These are phyloP conservation scores for Atta colombica DNA, from an alignment of 1,140 invertebrate genomes.

Conservation along the genomic window DNA sequence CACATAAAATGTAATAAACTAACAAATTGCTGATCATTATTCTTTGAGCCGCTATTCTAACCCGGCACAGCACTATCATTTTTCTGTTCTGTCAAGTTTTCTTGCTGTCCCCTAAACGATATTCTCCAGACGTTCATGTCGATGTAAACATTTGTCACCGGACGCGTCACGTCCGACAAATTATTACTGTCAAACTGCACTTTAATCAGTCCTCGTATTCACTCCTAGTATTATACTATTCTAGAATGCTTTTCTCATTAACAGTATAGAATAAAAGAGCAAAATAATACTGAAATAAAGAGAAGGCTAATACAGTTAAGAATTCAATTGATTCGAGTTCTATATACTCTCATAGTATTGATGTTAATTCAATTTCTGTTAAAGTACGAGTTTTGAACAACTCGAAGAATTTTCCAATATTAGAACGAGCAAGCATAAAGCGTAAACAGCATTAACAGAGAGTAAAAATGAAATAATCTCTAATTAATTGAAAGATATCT, in stretches of 20 bases:
- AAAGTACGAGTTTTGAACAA: slow-evolving; percentile 28
- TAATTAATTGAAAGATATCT: slow-evolving; percentile 37
- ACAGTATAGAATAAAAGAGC: not conserved
- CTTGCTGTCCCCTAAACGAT: slow-evolving; percentile 57
- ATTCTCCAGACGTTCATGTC: slow-evolving; percentile 65
- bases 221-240: slow-evolving; percentile 5
- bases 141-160: slow-evolving; percentile 58
- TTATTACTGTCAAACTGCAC: slow-evolving; percentile 39
- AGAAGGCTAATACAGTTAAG: not conserved
- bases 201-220: slow-evolving; percentile 11
- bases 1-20: slow-evolving; percentile 49
- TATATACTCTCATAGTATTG: not conserved
- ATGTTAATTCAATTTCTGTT: slow-evolving; percentile 49
- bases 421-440: slow-evolving; percentile 23
- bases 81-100: slow-evolving; percentile 59
- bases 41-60: slow-evolving; percentile 51
- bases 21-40: slow-evolving; percentile 55
- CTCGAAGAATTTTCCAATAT: slow-evolving; percentile 13
- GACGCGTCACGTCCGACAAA: slow-evolving; percentile 41
- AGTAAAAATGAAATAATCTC: slow-evolving; percentile 3
- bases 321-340: slow-evolving; percentile 25
- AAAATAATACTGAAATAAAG: not conserved
- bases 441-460: slow-evolving; percentile 33
- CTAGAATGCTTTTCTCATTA: not conserved
- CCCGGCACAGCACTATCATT: slow-evolving; percentile 43